Conservation (phyloP, 1,140 invertebrate species). For the Atta colombica region DNA sequence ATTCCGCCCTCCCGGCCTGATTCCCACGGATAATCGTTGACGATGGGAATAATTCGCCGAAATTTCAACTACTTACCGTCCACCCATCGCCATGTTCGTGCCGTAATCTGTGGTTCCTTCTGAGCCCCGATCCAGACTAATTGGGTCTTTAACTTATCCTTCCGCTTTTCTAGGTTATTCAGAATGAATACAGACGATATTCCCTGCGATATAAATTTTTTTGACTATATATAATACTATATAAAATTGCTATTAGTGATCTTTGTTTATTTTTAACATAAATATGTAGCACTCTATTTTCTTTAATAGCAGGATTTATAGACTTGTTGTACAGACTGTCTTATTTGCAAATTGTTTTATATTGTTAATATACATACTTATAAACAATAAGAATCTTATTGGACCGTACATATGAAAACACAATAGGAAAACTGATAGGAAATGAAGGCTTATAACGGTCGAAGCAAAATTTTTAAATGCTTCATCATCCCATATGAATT, state of each 20-base stretch:
- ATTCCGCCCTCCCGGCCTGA: constrained; percentile 57
- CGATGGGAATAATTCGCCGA: constrained; percentile 54
- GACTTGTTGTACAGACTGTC: too few relatives aligned
- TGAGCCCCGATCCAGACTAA: constrained; percentile 96
- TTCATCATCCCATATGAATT: too few relatives aligned
- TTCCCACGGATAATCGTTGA: constrained; percentile 63
- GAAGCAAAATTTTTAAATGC: too few relatives aligned
- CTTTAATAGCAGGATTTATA: too few relatives aligned
- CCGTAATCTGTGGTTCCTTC: constrained; percentile 93
- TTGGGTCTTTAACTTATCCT: constrained; percentile 93
- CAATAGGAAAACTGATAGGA: too few relatives aligned
- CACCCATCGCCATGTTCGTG: constrained; percentile 96
- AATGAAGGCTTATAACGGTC: too few relatives aligned
- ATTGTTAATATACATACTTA: neutral
- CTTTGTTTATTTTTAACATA: neutral
- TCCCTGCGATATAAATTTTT: constrained; percentile 83
- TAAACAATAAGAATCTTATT: too few relatives aligned
- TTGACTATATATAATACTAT: neutral
- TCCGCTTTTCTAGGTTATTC: constrained; percentile 93
- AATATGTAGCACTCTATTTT: neutral
- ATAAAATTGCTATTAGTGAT: neutral
- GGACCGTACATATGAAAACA: too few relatives aligned
- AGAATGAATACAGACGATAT: constrained; percentile 91
- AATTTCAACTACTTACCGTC: constrained; percentile 89
- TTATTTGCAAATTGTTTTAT: neutral